Base-by-base conservation (phyloP, 2,888 invertebrate species). In the Pachymerium ferrugineum region DNA sequence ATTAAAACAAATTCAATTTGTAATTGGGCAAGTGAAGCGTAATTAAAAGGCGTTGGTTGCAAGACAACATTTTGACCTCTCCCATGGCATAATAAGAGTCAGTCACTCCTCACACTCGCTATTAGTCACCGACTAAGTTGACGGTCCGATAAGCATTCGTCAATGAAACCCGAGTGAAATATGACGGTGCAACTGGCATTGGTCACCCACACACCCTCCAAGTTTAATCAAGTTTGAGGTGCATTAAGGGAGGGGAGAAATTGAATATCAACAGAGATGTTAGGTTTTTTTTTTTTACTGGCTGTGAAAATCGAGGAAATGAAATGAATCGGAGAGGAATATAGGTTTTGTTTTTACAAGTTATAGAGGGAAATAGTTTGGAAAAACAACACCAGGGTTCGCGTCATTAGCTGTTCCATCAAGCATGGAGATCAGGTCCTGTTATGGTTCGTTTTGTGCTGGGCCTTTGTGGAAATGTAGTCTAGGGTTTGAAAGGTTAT, bases 41-140 rank as follows among this genome's bases (percentile, higher is more conserved):
- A 54, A n/a, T 54, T 54, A 25, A 54, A 54, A 54, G 25, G 54
- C 54, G 25, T 25, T 47, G 47, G 47, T 47, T 47, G 47, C 12
- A 6, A 12, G 19, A 2, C 12, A 12, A 12, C 16, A n/a, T 19
- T 19, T 3, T 47, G 47, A 47, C 47, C 47, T 47, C 47, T 47
- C 47, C 47, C 47, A 47, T 47, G 54, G 54, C 54, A 54, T 54
- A 54, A 54, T 54, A 54, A 54, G 54, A 54, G 54, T 38, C 54
- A 54, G 54, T 54, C 22, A 54, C 54, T 25, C 3, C 12, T 22
- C 10, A 28, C 54, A 54, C 14, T 38, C 14, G 54, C 54, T 54
- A 54, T 54, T 54, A 54, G 54, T 54, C 54, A 54, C 54, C 54
- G 25, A 54, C 8, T 54, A n/a, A 54, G 54, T 25, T 54, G 54